phyloP scores from a whole-genome alignment of 2,113 vertebrate species.

The Platysternon megacephalum region DNA sequence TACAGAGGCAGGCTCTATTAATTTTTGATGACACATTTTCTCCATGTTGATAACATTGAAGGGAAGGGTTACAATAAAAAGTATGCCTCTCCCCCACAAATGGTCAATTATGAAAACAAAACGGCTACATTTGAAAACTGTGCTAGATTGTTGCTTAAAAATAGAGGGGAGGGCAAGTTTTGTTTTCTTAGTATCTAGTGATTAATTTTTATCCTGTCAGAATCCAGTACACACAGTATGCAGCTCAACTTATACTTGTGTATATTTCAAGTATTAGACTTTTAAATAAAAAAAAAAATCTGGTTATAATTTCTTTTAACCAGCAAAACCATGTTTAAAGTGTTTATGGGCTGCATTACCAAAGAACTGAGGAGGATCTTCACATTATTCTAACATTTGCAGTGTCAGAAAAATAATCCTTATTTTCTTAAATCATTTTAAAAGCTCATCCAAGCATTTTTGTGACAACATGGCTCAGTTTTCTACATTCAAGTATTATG shows the following conservation, averaged over 20 bases:
- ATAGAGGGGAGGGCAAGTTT: neutral
- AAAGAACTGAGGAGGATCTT: neutral
- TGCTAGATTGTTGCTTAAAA: neutral
- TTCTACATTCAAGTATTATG: neutral
- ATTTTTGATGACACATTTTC: neutral
- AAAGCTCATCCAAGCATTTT: neutral
- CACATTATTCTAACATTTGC: neutral
- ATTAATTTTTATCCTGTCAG: neutral
- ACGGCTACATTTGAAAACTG: neutral
- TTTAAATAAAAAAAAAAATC: neutral
- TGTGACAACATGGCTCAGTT: neutral
- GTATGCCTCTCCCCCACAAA: neutral
- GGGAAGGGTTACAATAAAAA: neutral
- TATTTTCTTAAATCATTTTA: neutral
- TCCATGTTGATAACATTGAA: neutral
- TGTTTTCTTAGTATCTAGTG: neutral
- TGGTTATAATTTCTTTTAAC: neutral
- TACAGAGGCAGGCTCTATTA: neutral
- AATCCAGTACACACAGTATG: neutral
- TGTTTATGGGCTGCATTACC: neutral
- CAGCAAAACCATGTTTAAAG: neutral
- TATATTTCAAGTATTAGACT: neutral
- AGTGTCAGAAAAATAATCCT: neutral
- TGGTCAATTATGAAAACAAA: neutral
- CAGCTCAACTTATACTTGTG: fast-evolving